Percentiles rank a stretch among this genome's conserved stretches.
Evolutionary conservation across 1,140 invertebrate species (phyloP).

Genomic region (Andrena cerasifolii): DNA sequence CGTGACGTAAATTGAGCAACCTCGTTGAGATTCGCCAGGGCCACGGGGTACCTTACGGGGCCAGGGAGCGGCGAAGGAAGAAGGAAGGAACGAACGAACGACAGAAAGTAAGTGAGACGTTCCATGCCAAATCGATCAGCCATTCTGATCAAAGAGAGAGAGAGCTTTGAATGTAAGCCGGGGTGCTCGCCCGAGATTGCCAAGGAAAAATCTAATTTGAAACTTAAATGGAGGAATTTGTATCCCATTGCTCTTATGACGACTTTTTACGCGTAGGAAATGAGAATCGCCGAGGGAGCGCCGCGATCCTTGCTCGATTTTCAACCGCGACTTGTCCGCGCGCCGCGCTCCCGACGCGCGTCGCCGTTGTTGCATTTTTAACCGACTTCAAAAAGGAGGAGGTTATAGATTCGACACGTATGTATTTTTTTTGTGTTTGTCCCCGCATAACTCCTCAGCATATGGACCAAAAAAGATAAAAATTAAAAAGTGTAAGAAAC

Average conservation of each 20-base stretch:
- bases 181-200: conserved; percentile 52
- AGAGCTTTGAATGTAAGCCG: conserved; percentile 56
- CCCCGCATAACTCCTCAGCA: no score
- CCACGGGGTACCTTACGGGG: no score
- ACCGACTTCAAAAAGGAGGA: no score
- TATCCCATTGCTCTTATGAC: conserved; percentile 65
- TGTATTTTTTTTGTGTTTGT: no score
- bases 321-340: no score
- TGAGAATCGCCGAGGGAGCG: conserved; percentile 48
- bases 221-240: conserved; percentile 68
- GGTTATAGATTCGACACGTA: no score
- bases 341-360: no score
- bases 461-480: no score
- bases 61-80: background rate
- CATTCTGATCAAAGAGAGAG: conserved; percentile 62
- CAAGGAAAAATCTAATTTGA: conserved; percentile 69
- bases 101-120: conserved; percentile 62
- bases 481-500: no score
- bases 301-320: conserved; percentile 21
- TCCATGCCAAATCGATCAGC: conserved; percentile 69
- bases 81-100: conserved; percentile 31
- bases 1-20: conserved; percentile 63
- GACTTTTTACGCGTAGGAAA: conserved; percentile 62
- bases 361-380: no score
- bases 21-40: conserved; percentile 52